Percentiles rank a stretch among this genome's conserved stretches.
Conservation (phyloP, 35 echinoderm and acorn worm species). For the Apostichopus japonicus region DNA sequence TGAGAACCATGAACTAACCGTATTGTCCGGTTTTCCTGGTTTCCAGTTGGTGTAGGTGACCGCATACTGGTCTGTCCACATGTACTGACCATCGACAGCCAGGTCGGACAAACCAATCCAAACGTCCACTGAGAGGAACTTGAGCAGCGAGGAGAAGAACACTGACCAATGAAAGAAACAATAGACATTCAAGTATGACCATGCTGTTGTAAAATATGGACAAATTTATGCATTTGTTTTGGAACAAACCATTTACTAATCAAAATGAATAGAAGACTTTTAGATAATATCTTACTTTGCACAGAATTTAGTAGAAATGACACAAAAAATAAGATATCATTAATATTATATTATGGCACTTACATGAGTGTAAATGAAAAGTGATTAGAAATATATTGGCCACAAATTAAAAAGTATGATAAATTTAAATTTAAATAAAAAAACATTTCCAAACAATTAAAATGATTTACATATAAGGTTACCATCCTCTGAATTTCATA, state of each 20-base stretch:
- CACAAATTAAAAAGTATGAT: too few species aligned
- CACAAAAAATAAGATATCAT: too few species aligned
- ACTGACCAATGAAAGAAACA: background rate
- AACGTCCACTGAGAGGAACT: constrained; percentile 25
- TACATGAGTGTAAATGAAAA: too few species aligned
- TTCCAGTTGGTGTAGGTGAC: constrained; percentile 61
- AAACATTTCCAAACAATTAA: too few species aligned
- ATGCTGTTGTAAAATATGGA: background rate
- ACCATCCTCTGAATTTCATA: too few species aligned
- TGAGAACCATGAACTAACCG: background rate
- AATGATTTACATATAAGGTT: too few species aligned
- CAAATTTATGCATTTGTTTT: background rate
- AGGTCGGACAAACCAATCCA: constrained; percentile 64
- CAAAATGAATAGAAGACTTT: background rate
- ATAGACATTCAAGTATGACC: background rate
- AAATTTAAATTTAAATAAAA: too few species aligned
- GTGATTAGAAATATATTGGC: too few species aligned
- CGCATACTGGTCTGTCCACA: constrained; percentile 59
- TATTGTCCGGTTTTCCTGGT: constrained; percentile 59
- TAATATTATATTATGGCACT: too few species aligned
- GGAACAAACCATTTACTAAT: background rate
- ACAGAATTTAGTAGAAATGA: too few species aligned
- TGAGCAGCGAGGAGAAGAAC: constrained; percentile 31
- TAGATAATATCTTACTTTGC: too few species aligned
- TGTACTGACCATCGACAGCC: constrained; percentile 18